Evolutionary conservation across 2,797 vertebrate species (phyloP).

Genomic region (Clarias platycephalus): DNA sequence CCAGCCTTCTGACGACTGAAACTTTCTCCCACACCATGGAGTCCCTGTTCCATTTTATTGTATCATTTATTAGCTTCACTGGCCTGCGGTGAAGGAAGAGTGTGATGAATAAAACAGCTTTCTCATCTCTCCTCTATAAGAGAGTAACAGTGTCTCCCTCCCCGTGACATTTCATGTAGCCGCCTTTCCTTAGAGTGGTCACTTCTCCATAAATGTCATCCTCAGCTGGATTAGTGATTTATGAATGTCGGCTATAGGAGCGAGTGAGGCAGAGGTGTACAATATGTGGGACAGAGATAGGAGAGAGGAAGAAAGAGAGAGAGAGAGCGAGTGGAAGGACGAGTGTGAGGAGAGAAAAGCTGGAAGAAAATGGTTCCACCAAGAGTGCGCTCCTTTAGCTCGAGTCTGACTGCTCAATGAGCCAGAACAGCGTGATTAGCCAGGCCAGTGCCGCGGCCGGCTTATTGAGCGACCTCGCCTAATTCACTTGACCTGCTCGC

Average conservation of each 20-base stretch:
- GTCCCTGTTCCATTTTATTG: slow-evolving; percentile 36
- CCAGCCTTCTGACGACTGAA: slow-evolving; percentile 25
- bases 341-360: slow-evolving; percentile 6
- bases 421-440: slow-evolving; percentile 61
- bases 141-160: slow-evolving; percentile 41
- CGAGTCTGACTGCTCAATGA: slow-evolving; percentile 55
- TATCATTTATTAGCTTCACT: slow-evolving; percentile 44
- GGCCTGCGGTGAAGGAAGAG: slow-evolving; percentile 39
- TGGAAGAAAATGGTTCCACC: slow-evolving; percentile 26
- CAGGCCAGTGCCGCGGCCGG: slow-evolving; percentile 45
- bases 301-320: neutral
- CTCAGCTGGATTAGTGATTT: slow-evolving; percentile 56
- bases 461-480: slow-evolving; percentile 60
- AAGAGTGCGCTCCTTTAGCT: slow-evolving; percentile 29
- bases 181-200: slow-evolving; percentile 53
- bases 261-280: slow-evolving; percentile 5
- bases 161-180: slow-evolving; percentile 53
- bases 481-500: slow-evolving; percentile 57
- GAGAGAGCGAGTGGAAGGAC: neutral
- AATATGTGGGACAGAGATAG: slow-evolving; percentile 24
- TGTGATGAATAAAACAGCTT: slow-evolving; percentile 48
- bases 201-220: slow-evolving; percentile 58
- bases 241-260: slow-evolving; percentile 45
- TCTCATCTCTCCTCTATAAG: slow-evolving; percentile 37
- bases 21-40: slow-evolving; percentile 37